Evolutionary conservation across 2,888 invertebrate genomes (phyloP).

Genomic region (Sabatieria punctata): DNA sequence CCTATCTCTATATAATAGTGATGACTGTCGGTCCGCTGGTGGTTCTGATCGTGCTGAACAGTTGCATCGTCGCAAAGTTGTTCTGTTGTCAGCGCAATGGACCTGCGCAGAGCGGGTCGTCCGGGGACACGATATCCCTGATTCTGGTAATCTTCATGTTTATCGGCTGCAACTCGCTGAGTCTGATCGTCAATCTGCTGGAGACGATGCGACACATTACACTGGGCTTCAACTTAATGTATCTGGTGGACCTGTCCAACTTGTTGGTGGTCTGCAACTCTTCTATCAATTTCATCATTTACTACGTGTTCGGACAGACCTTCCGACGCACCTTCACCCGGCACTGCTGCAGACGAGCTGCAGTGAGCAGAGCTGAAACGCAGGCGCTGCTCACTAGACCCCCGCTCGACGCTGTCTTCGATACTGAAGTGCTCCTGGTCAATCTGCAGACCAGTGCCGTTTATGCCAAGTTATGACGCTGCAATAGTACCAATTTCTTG

Average conservation of each 20-base stretch:
- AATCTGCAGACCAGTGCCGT: too few species aligned
- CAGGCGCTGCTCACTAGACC: too few species aligned
- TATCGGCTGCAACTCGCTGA: slow-evolving; percentile 9
- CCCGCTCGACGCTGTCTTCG: too few species aligned
- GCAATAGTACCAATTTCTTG: too few species aligned
- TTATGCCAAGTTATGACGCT: too few species aligned
- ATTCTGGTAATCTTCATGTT: slow-evolving; percentile 3
- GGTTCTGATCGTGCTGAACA: background rate
- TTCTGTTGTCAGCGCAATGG: background rate
- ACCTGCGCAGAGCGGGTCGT: background rate
- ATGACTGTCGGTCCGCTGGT: background rate
- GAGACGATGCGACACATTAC: background rate
- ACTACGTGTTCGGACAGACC: slow-evolving; percentile 3
- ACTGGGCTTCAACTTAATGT: slow-evolving; percentile 1
- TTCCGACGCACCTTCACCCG: too few species aligned
- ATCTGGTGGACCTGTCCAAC: slow-evolving; percentile 9
- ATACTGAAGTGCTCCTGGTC: too few species aligned
- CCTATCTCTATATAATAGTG: background rate
- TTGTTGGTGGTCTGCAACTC: slow-evolving; percentile 9
- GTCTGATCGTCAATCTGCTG: slow-evolving; percentile 4
- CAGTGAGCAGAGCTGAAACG: too few species aligned
- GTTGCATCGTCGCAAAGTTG: background rate
- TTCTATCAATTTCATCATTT: slow-evolving; percentile 9
- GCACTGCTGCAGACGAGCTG: too few species aligned
- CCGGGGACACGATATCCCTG: background rate